These are phyloP conservation scores for Notoglanidium macrostoma DNA, from an alignment of 2,797 vertebrate genomes.

Conservation along the genomic window DNA sequence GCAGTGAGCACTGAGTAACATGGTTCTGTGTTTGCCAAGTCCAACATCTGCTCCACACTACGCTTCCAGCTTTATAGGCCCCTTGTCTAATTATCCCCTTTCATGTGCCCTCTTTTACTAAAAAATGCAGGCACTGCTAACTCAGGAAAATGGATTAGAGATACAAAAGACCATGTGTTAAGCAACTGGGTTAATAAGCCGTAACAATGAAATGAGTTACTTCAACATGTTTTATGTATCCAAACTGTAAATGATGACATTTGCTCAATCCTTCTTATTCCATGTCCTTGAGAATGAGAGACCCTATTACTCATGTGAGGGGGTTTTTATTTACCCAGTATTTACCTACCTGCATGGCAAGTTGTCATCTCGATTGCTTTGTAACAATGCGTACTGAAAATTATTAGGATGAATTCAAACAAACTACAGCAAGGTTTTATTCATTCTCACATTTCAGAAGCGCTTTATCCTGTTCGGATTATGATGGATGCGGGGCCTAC, in stretches of 20 bases:
- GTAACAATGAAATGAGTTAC: background rate
- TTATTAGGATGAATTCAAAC: background rate
- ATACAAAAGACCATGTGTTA: conserved; percentile 50
- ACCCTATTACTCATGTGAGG: background rate
- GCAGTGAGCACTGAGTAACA: conserved; percentile 68
- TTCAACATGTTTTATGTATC: conserved; percentile 16
- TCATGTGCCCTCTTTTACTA: conserved; percentile 47
- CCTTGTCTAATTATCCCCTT: conserved; percentile 65
- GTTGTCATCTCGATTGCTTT: background rate
- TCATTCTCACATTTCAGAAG: background rate
- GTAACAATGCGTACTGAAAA: background rate
- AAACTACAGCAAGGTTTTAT: background rate
- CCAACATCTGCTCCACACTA: conserved; percentile 69
- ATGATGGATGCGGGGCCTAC: no score
- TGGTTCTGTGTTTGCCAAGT: conserved; percentile 69
- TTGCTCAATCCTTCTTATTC: background rate
- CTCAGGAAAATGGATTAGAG: conserved; percentile 18
- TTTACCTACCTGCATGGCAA: no score
- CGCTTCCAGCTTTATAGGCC: conserved; percentile 44
- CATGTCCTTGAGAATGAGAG: conserved; percentile 14
- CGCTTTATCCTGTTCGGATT: background rate
- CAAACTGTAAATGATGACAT: conserved; percentile 13
- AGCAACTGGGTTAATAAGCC: conserved; percentile 16
- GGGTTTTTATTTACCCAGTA: background rate
- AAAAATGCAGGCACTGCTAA: conserved; percentile 8